Evolutionary conservation across 2,888 invertebrate genomes (phyloP).

Genomic region (Tiliacea citrago): DNA sequence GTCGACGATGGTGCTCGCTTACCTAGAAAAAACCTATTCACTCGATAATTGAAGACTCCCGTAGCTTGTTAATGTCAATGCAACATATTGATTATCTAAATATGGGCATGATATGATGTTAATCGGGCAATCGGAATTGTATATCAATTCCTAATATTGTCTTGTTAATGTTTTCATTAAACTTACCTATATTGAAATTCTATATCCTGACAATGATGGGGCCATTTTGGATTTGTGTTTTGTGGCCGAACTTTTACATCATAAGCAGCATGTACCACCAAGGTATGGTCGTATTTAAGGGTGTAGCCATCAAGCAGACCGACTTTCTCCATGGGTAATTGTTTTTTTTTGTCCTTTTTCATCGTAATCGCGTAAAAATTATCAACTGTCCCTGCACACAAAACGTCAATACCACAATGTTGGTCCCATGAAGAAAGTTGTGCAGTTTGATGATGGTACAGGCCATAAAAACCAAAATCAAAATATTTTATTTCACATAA

Average conservation of each 20-base stretch:
- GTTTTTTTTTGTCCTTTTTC: too few relatives aligned
- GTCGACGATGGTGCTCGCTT: background rate
- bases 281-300: background rate
- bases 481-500: too few relatives aligned
- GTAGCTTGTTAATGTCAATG: constrained; percentile 5
- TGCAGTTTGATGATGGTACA: too few relatives aligned
- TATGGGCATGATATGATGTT: constrained; percentile 8
- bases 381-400: background rate
- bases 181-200: constrained; percentile 4
- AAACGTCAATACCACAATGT: background rate
- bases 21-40: background rate
- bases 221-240: background rate
- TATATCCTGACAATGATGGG: background rate
- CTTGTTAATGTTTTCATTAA: constrained; percentile 13
- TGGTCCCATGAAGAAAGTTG: too few relatives aligned
- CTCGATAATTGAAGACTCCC: background rate
- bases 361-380: background rate
- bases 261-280: background rate
- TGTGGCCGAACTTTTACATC: background rate
- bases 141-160: constrained; percentile 2
- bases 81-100: constrained; percentile 8
- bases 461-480: too few relatives aligned
- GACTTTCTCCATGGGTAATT: background rate
- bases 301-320: too few relatives aligned
- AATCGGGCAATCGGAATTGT: constrained; percentile 6